These are phyloP conservation scores for Phymastichus coffea DNA, from an alignment of 1,140 invertebrate species.

Conservation along the genomic window DNA sequence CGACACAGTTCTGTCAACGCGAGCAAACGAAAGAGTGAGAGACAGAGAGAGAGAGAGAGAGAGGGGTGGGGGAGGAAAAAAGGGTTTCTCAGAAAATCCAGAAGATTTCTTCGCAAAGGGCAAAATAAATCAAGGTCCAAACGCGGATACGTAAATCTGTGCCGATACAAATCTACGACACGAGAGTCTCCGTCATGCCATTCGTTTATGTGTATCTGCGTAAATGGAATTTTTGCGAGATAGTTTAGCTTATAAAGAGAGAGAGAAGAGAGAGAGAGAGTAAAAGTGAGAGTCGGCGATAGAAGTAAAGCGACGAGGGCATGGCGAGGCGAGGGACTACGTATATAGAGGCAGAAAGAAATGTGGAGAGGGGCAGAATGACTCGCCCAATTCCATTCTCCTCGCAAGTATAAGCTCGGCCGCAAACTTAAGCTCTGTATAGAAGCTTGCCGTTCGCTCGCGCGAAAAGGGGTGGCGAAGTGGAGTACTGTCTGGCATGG, in stretches of 20 bases:
- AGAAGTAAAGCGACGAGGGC: too few relatives aligned
- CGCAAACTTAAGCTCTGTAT: slow-evolving; percentile 17
- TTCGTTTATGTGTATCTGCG: slow-evolving; percentile 21
- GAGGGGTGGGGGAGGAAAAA: slow-evolving; percentile 5
- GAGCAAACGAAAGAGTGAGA: too few relatives aligned
- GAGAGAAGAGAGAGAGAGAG: neutral
- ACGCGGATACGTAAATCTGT: slow-evolving; percentile 25
- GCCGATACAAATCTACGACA: slow-evolving; percentile 30
- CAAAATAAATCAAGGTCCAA: slow-evolving; percentile 17
- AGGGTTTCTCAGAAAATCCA: slow-evolving; percentile 4
- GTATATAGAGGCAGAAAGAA: too few relatives aligned
- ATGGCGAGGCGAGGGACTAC: neutral
- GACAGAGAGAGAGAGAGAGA: too few relatives aligned
- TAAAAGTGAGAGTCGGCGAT: slow-evolving; percentile 23
- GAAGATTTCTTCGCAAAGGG: slow-evolving; percentile 5
- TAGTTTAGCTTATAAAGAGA: slow-evolving; percentile 3
- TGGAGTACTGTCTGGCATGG: slow-evolving; percentile 35
- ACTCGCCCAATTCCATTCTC: slow-evolving; percentile 29
- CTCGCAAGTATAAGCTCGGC: slow-evolving; percentile 9
- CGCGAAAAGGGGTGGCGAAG: slow-evolving; percentile 26
- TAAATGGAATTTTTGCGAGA: slow-evolving; percentile 35
- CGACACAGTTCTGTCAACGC: slow-evolving; percentile 10
- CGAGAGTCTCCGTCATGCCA: neutral
- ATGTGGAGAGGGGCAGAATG: slow-evolving; percentile 24
- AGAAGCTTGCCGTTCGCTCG: neutral